A percentile compares a stretch with the other conserved stretches of the same genome.
Conservation (phyloP, 2,113 vertebrate genomes). For the Sturnira hondurensis region DNA sequence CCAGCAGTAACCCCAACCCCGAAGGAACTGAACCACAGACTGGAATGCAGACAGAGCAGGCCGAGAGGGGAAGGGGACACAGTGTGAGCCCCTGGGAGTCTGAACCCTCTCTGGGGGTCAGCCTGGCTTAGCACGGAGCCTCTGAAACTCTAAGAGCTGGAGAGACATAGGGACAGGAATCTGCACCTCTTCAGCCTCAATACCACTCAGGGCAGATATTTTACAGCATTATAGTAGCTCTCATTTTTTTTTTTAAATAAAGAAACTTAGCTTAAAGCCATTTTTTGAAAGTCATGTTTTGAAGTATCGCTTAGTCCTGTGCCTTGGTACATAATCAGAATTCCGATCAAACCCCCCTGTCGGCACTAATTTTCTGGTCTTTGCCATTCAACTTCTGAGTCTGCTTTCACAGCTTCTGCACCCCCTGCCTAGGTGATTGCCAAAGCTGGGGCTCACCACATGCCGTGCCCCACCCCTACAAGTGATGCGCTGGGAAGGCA, state of each 20-base stretch:
- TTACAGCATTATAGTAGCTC: neutral
- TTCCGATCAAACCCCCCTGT: neutral
- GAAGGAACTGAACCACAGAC: neutral
- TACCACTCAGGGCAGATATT: neutral
- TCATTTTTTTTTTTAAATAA: neutral
- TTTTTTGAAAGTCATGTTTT: neutral
- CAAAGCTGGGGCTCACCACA: neutral
- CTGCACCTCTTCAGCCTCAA: neutral
- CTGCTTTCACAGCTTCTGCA: neutral
- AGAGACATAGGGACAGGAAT: neutral
- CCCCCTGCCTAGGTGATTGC: neutral
- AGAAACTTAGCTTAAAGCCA: neutral
- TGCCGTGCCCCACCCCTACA: no score
- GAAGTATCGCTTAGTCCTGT: neutral
- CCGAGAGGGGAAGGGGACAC: accelerated
- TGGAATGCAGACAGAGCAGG: neutral
- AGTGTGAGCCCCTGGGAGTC: no score
- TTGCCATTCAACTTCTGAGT: neutral
- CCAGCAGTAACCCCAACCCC: neutral
- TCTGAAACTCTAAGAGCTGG: neutral
- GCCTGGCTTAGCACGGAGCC: neutral
- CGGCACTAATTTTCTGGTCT: neutral
- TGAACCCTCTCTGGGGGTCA: neutral
- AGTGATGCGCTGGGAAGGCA: neutral
- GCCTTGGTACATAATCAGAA: neutral